phyloP scores from a whole-genome alignment of 2,113 vertebrate species.

The Sceloporus undulatus region DNA sequence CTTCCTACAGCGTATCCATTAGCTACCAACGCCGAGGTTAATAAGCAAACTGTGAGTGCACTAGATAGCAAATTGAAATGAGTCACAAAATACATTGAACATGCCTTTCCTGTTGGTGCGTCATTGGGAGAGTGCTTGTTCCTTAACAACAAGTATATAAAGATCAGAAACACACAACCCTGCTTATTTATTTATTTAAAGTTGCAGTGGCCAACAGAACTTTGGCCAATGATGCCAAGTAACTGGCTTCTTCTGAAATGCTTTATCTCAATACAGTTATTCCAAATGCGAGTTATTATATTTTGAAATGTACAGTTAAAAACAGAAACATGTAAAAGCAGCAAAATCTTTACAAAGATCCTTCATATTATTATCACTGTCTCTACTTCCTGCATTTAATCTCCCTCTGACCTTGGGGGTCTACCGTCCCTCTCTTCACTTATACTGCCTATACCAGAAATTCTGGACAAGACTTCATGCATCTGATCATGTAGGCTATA shows the following conservation, averaged over 20 bases:
- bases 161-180: slow-evolving; percentile 56
- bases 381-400: not conserved
- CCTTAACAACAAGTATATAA: slow-evolving; percentile 70
- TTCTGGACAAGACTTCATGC: not conserved
- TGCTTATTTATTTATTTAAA: not conserved
- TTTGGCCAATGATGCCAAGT: slow-evolving; percentile 56
- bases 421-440: not conserved
- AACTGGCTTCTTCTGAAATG: slow-evolving; percentile 55
- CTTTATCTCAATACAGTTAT: slow-evolving; percentile 57
- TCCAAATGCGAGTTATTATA: not conserved
- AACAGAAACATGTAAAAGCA: not conserved
- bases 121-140: slow-evolving; percentile 72
- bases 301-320: not conserved
- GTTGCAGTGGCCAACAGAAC: slow-evolving; percentile 52
- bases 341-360: not conserved
- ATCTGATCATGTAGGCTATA: not conserved
- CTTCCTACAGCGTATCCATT: slow-evolving; percentile 80
- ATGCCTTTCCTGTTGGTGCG: slow-evolving; percentile 78
- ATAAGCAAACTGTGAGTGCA: slow-evolving; percentile 75
- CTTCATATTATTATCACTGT: not conserved
- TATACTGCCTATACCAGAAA: not conserved
- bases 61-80: slow-evolving; percentile 78
- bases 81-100: slow-evolving; percentile 79
- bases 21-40: slow-evolving; percentile 74
- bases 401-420: not conserved